Conservation (phyloP, 1,140 invertebrate genomes). For the Cepaea nemoralis region DNA sequence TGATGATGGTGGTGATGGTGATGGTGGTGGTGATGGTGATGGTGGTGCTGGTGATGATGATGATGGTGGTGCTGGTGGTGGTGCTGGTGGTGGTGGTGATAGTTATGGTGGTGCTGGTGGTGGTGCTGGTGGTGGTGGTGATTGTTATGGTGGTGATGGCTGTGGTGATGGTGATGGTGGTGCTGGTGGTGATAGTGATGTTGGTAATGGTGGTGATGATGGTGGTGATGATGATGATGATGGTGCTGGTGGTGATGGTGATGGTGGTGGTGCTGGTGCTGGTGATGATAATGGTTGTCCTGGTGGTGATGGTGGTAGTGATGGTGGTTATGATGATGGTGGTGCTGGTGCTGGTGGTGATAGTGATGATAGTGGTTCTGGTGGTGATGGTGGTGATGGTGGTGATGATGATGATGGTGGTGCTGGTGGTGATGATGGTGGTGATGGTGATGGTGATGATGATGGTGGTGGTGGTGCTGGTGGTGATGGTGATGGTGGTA, state of each 20-base stretch:
- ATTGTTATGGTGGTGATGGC: too few species aligned
- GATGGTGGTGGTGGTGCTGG: neutral
- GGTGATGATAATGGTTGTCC: too few species aligned
- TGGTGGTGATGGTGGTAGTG: too few species aligned
- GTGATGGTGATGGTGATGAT: neutral
- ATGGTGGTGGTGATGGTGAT: slow-evolving; percentile 9
- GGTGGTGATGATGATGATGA: neutral
- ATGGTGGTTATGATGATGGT: too few species aligned
- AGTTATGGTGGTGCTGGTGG: too few species aligned
- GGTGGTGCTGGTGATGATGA: neutral
- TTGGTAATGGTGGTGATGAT: neutral
- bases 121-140: too few species aligned
- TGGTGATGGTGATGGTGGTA: neutral
- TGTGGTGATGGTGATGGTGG: too few species aligned
- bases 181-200: neutral
- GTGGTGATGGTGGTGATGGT: too few species aligned
- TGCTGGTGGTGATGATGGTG: neutral
- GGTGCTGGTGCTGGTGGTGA: neutral
- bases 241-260: neutral
- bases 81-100: neutral
- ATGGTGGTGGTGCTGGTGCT: neutral
- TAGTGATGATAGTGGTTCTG: too few species aligned
- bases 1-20: neutral
- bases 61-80: neutral
- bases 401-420: neutral